Evolutionary conservation across 2,888 invertebrate species (phyloP), one percentile per base, ranked within the genome.

Genomic region (Cryptops parisi): DNA sequence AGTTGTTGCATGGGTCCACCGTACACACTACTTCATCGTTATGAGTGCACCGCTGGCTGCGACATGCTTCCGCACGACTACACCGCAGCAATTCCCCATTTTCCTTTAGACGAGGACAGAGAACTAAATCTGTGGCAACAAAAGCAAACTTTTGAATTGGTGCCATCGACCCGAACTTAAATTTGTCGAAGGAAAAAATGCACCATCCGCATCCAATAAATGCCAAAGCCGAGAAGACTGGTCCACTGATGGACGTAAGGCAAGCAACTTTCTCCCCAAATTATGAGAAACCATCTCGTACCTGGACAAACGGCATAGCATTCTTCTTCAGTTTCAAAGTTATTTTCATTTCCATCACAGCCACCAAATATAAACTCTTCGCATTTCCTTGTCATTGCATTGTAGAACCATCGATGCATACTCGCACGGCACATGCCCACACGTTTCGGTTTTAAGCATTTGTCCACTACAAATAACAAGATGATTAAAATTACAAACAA

Each of bases 351-450:
- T 2, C 67, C 67, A 9, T 61, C 62, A 60, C 70, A 70, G n/a
- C 70, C 70, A 15, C 69, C 68, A 57, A 64, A 70, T 33, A 61
- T 57, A 59, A 70, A 70, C 5, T 59, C 57, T 54, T 68, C 65
- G 59, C 70, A 70, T 19, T 61, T 56, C 21, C 62, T 60, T n/a
- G 63, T 62, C 9, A 61, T 59, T 1, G 60, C 55, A 55, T 70
- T 66, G 61, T 64, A 69, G 57, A 59, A 67, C 62, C 64, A 70
- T 2, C 64, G 61, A 0, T 60, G 57, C 40, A 67, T 62, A 23
- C 60, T 60, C 15, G 60, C 64, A 21, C 58, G 54, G 53, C 67
- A 63, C 48, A 57, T 52, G 3, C 63, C 63, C 6, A 58, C 53
- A 33, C 58, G 52, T 27, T 58, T 61, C 6, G 62, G 62, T 47